Conservation (phyloP, 2,888 invertebrate species). For the Antitype chi region DNA sequence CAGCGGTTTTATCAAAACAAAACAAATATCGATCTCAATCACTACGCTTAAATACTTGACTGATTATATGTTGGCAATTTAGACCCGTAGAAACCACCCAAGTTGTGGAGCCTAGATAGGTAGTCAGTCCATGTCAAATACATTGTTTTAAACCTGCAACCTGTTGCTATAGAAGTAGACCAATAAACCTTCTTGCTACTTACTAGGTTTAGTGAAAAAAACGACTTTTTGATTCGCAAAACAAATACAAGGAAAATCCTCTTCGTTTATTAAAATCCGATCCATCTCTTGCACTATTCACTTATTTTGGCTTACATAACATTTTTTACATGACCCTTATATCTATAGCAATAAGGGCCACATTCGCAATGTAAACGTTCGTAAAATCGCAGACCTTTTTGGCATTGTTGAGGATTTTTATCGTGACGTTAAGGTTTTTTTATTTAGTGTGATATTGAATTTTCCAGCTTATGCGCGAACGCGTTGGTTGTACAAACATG, state of each 20-base stretch:
- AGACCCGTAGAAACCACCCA: no score
- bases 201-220: background rate
- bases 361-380: slow-evolving; percentile 65
- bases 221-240: background rate
- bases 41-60: no score
- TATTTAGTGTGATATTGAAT: slow-evolving; percentile 76
- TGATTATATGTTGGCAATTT: background rate
- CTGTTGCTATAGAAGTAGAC: background rate
- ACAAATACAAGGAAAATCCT: slow-evolving; percentile 34
- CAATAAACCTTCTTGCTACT: background rate
- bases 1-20: background rate
- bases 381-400: slow-evolving; percentile 71
- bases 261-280: slow-evolving; percentile 28
- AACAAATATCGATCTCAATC: background rate
- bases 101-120: background rate
- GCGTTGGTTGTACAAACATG: slow-evolving; percentile 8
- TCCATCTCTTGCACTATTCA: slow-evolving; percentile 55
- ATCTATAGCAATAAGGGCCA: slow-evolving; percentile 67
- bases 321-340: slow-evolving; percentile 65
- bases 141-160: slow-evolving; percentile 1
- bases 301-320: slow-evolving; percentile 67
- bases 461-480: slow-evolving; percentile 55
- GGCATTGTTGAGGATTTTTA: slow-evolving; percentile 82
- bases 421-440: slow-evolving; percentile 80
- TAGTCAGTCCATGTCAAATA: background rate